Base-by-base conservation (phyloP, 2,888 invertebrate species). In the Deilephila porcellus region DNA sequence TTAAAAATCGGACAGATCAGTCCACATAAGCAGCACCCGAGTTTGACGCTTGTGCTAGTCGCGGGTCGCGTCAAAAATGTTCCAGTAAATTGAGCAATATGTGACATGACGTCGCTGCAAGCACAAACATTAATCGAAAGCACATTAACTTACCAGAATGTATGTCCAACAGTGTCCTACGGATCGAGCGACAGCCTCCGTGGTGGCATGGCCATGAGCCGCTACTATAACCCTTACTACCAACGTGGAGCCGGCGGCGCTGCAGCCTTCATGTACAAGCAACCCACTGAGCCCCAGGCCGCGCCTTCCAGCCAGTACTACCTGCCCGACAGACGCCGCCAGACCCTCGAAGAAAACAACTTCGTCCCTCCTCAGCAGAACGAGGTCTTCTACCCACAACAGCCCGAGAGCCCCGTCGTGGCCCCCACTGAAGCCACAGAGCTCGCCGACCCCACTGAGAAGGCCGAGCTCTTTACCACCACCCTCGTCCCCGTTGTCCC, bases 151-250 rank as follows among this genome's bases (percentile, higher is more conserved):
- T 52, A 52, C 3, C n/a, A 71, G 59, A 74, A 73, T 34, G 45
- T 71, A 75, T 80, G 70, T 73, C 79, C 77, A 75, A 56, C 88
- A 94, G 94, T 93, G 25, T 91, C 94, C 0, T 92, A 90, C 73
- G 94, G 94, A 19, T 88, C 91, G 1, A 85, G 81, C 60, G 93
- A 93, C 82, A 90, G 85, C 73, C 84, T 82, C 64, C 91, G 90
- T n/a, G 92, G 93, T 0, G 93, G 92, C 0, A 87, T 94, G 88
- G 93, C 91, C 4, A 73, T 93, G 79, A 94, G 91, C 75, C 90
- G 94, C 17, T 94, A 93, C 84, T 94, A 93, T 86, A 93, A 90
- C 80, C 94, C 94, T 0, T 93, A 93, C 83, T 91, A 91, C 84
- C 90, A 86, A 17, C 87, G 88, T 14, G 79, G 87, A 0, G 86